Percentiles rank a stretch among this genome's conserved stretches.
phyloP scores from a whole-genome alignment of 2,888 invertebrate species.

The Ophion ellenae region DNA sequence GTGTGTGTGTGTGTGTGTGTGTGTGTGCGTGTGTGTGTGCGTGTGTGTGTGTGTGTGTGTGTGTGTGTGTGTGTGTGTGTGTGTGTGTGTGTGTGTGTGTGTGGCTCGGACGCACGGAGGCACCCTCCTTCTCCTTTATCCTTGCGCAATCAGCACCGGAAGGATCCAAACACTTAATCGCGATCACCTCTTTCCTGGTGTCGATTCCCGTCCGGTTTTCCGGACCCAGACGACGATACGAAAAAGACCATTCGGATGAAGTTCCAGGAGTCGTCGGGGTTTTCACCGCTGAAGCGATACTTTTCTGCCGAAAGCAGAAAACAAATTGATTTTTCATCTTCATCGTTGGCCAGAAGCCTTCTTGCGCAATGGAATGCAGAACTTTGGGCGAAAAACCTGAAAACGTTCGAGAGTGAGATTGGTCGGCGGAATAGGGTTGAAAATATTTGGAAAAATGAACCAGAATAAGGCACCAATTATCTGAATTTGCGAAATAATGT shows the following conservation, averaged over 20 bases:
- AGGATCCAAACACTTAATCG: conserved; percentile 70
- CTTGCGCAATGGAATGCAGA: too few relatives aligned
- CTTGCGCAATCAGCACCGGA: conserved; percentile 80
- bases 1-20: background rate
- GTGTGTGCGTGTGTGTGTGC: background rate
- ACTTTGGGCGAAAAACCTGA: too few relatives aligned
- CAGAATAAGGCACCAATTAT: too few relatives aligned
- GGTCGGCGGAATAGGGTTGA: too few relatives aligned
- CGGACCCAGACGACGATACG: conserved; percentile 22
- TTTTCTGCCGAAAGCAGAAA: background rate
- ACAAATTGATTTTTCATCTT: background rate
- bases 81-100: background rate
- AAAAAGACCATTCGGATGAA: background rate
- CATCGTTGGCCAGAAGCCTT: too few relatives aligned
- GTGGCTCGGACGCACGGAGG: background rate
- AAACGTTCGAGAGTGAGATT: too few relatives aligned
- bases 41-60: background rate
- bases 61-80: background rate
- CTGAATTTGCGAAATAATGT: too few relatives aligned
- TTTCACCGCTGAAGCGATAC: background rate
- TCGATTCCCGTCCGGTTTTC: conserved; percentile 7
- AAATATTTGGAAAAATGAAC: too few relatives aligned
- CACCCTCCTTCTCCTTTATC: conserved; percentile 75
- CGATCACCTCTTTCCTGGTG: conserved; percentile 27
- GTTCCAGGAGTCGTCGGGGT: conserved; percentile 22